Evolutionary conservation across 2,797 vertebrate species (phyloP), one percentile per base, ranked within the genome.

Genomic region (Buceros bicornis): DNA sequence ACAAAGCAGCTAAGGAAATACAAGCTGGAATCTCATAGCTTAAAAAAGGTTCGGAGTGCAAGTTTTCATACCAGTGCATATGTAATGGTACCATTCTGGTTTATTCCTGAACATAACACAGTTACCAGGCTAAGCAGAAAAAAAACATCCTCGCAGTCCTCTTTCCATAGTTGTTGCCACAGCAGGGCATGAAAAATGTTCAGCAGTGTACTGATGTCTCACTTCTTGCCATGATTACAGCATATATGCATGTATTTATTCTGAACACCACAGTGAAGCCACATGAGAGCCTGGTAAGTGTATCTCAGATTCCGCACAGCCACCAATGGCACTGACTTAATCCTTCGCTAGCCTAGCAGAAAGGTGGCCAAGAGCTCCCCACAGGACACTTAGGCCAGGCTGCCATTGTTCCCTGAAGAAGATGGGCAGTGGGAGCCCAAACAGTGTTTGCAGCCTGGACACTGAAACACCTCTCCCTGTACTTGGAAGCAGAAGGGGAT

Each of bases 1-100:
- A 72, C 33, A 72, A 65, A 88, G n/a, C 51, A 85, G 31, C 37
- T 72, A 77, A 80, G 51, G n/a, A 91, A 87, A 76, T 33, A 77
- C 57, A 83, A 72, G 45, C 25, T 76, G 67, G 7, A 42, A 53
- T 60, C 67, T 43, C 13, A 16, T 21, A 43, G 16, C 58, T 87
- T 42, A 42, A 62, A 45, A 74, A 48, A 60, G 3, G 12, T 33
- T 80, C 40, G 26, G 18, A 72, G 11, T 24, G 37, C 19, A 47
- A 54, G 8, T 48, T 87, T 89, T 82, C 64, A 43, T 40, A 16
- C 17, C 64, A 26, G 37, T 26, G 25, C 25, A 10, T 31, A 21
- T 28, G 8, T 33, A 14, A 57, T 12, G 8, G 25, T 78, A 73
- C 11, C 24, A 48, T 51, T 89, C 64, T 62, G 21, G 18, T 73